Evolutionary conservation across 2,888 invertebrate species (phyloP), one percentile per base, ranked within the genome.

Genomic region (Ectemnius cavifrons): DNA sequence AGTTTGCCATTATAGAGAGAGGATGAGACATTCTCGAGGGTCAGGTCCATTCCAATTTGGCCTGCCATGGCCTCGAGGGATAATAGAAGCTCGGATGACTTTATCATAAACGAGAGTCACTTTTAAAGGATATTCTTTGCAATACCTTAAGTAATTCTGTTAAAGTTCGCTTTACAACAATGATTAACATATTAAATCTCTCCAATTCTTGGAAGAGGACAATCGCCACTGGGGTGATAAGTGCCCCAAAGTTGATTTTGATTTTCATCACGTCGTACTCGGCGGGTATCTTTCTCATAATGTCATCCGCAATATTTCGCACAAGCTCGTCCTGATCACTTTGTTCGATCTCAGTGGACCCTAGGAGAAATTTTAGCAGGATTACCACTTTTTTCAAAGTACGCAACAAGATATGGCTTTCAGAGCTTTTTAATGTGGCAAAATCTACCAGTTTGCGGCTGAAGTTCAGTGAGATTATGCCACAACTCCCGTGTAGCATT

Each of bases 191-290:
- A 91, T 98, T 98, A 90, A 97, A 97, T 75, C 97, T 93, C 86
- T 98, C 97, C 52, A 98, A 91, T 90, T 98, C 97, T 92, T 98
- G 98, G 65, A 98, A 92, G 63, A 98, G 91, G 0, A 98, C 98
- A 16, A 98, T 95, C 0, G 96, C 94, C 0, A 96, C 95, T 1
- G 98, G 98, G 4, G 96, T 94, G 83, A 97, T 94, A 80, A 94
- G 94, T 91, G 95, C 92, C 85, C 97, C 97, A 88, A 95, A 96
- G 87, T 94, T 94, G 89, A 96, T 96, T 79, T 95, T 93, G 45
- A 97, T 94, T 88, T 95, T 95, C 93, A 95, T 95, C 62, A 97
- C 92, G 91, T 98, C 97, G 89, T 95, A 97, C 78, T 93, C 92
- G 13, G 90, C 89, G 0, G 98, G 98, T 66, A 98, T 92, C 90